These are phyloP conservation scores for Vultur gryphus DNA, from an alignment of 2,797 vertebrate genomes.

Conservation along the genomic window DNA sequence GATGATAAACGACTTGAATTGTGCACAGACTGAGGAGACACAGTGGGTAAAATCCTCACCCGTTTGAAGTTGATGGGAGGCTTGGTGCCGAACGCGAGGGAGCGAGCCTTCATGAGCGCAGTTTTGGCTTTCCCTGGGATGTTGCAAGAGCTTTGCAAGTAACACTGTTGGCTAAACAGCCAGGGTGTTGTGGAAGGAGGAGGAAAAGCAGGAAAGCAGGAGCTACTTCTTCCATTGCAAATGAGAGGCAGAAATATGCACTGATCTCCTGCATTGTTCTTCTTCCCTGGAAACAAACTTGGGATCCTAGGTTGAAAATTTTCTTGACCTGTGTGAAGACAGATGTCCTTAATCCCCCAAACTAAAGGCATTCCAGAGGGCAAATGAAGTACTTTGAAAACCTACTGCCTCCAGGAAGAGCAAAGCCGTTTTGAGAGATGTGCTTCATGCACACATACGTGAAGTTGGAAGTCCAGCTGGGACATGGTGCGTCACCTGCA, in stretches of 20 bases:
- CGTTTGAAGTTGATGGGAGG: neutral
- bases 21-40: neutral
- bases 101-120: neutral
- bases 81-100: fast-evolving
- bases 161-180: neutral
- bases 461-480: neutral
- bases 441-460: neutral
- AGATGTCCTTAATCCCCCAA: neutral
- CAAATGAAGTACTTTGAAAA: neutral
- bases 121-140: neutral
- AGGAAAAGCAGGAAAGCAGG: neutral
- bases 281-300: neutral
- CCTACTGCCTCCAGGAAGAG: neutral
- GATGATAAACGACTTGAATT: neutral
- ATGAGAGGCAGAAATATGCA: neutral
- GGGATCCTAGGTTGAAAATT: neutral
- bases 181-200: neutral
- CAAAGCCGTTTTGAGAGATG: neutral
- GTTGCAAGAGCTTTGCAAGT: neutral
- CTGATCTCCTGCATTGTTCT: neutral
- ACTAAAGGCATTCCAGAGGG: neutral
- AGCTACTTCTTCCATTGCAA: neutral
- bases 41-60: neutral
- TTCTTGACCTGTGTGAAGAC: neutral
- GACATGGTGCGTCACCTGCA: fast-evolving